Evolutionary conservation across 2,797 vertebrate genomes (phyloP), one percentile per base, ranked within the genome.

Genomic region (Phalloptychus januarius): DNA sequence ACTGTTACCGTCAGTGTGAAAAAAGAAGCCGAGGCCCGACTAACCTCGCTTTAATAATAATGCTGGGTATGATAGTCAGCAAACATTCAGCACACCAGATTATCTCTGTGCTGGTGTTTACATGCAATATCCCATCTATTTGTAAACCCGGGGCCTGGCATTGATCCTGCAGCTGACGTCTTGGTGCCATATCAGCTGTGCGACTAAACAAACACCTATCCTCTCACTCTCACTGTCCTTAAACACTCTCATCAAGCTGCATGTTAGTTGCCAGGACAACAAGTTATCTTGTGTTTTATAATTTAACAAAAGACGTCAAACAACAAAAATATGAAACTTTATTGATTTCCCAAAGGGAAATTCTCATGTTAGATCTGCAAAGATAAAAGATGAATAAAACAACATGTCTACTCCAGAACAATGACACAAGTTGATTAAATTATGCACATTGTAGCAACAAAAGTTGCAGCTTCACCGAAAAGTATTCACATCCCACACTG

Each of bases 121-220:
- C 15, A 7, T 13, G 3, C 7, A 71, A 16, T 67, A 36, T 70
- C 50, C 6, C 18, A 69, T 45, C 31, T 31, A 74, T 75, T 23
- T 36, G 33, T 76, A 78, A 58, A 63, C 56, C 31, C 33, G 15
- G 46, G 5, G 25, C 18, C 40, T 20, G 6, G 16, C 74, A 54
- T 75, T 36, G 25, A 76, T 78, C 76, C 74, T 6, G 61, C 25
- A 75, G 75, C 70, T 46, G 72, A 40, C 67, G 52, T 73, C 33
- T 18, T 28, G 12, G 16, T 25, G 15, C 38, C n/a, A 8, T 48
- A 70, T 78, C 77, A 79, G 70, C 44, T 72, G 13, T 12, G 25
- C 61, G 36, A 71, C 54, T 76, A 31, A 28, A 18, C 7, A 81
- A 77, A 72, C 81, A 80, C 77, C 54, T 75, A 63, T 79, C 46